Conservation (phyloP, 2,113 vertebrate species). For the Ondatra zibethicus region DNA sequence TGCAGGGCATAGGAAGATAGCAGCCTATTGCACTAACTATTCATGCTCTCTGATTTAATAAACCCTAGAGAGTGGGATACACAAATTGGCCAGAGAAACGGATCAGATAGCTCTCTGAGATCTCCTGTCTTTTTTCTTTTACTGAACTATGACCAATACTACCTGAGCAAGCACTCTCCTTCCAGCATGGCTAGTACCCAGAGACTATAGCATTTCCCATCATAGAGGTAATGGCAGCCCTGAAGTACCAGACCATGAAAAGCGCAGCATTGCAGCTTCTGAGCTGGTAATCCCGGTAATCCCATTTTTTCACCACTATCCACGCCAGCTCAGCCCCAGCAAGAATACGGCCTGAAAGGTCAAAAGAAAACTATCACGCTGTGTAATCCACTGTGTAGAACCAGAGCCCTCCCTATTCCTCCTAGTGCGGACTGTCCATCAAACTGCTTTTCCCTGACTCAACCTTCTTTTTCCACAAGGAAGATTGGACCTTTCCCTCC, state of each 20-base stretch:
- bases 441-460: neutral
- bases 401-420: neutral
- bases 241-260: slow-evolving; percentile 25
- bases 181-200: slow-evolving; percentile 66
- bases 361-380: neutral
- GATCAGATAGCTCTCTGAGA: neutral
- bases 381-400: neutral
- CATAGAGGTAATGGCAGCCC: slow-evolving; percentile 32
- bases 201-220: slow-evolving; percentile 51
- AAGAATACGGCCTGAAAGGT: neutral
- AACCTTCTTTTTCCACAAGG: neutral
- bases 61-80: neutral
- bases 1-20: neutral
- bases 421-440: slow-evolving; percentile 11
- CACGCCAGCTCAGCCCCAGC: neutral
- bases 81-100: neutral
- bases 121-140: slow-evolving; percentile 14
- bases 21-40: neutral
- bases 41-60: slow-evolving; percentile 22
- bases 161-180: slow-evolving; percentile 64
- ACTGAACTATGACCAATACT: slow-evolving; percentile 37
- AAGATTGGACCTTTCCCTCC: slow-evolving; percentile 31
- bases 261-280: slow-evolving; percentile 15
- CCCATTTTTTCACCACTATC: neutral
- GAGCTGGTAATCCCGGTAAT: neutral